Evolutionary conservation across 35 echinoderm and acorn worm species (phyloP), one percentile per base, ranked within the genome.

Genomic region (Amphiura filiformis): DNA sequence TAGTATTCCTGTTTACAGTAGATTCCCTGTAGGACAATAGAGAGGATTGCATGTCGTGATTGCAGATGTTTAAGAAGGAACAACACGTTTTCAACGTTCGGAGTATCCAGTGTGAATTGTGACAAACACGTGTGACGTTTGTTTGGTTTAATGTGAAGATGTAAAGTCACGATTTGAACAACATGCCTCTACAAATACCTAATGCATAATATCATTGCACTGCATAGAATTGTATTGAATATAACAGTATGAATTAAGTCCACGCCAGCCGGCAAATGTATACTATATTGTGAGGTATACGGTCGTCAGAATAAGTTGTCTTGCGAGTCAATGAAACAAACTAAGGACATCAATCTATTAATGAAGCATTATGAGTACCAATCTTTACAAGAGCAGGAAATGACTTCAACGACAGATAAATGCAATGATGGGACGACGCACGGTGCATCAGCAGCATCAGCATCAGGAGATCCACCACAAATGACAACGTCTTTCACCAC

Each of bases 91-190:
- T 52, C 44, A 52, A 11, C 44, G 20, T 20, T 52, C 20, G 20
- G 20, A 20, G 44, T 52, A 52, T 52, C 20, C 20, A 7, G 20
- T 11, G 44, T 52, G 44, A 52, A 20, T 52, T 52, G 44, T 52
- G 7, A 52, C 20, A 52, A 52, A 52, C 44, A 52, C 44, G 44
- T 52, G 44, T n/a, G 44, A 52, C 7, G 20, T 20, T 7, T 52
- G 20, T 70, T 70, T 70, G 61, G 1, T 70, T 23, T 13, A 30
- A 70, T 13, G 15, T 30, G 61, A 70, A 70, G 61, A 70, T 70
- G 61, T 18, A 70, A 11, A 70, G 61, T 70, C 61, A 70, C 61
- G 61, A 70, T 52, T 52, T 70, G 61, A 70, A 70, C 61, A 70
- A 70, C 61, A 70, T 15, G 17, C 7, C 4, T 13, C 61, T 70